Conservation (phyloP, 2,888 invertebrate species). For the Eurytoma californica region DNA sequence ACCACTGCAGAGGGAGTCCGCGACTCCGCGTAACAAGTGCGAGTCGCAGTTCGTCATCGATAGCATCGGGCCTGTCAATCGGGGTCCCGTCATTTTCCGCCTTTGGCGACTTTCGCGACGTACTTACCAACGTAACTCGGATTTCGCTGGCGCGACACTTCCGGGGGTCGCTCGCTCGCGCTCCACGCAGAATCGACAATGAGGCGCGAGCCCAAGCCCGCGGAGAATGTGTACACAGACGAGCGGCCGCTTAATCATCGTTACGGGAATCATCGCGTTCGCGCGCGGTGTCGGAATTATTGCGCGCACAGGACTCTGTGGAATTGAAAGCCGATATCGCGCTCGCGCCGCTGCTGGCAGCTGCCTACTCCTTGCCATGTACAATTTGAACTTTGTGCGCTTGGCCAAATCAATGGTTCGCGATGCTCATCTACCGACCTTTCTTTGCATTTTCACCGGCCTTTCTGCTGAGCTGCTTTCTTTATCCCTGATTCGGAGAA, state of each 20-base stretch:
- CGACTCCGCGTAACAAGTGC: no score
- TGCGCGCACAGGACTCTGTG: not conserved
- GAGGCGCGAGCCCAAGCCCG: not conserved
- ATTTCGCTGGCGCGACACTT: constrained; percentile 49
- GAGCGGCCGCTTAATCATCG: constrained; percentile 45
- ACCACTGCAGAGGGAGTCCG: no score
- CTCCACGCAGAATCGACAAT: constrained; percentile 44
- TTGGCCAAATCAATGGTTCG: not conserved
- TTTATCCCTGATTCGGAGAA: not conserved
- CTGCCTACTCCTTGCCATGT: not conserved
- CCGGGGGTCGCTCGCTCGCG: constrained; percentile 37
- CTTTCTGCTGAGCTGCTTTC: not conserved
- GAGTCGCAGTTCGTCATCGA: not conserved
- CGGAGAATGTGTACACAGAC: not conserved
- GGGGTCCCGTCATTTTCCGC: no score
- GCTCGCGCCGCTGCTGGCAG: not conserved
- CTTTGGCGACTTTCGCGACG: not conserved
- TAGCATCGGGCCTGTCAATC: constrained; percentile 18
- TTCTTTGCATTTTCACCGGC: no score
- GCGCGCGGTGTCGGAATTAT: not conserved
- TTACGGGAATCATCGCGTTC: constrained; percentile 40
- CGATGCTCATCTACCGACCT: no score
- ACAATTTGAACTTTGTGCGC: constrained; percentile 9
- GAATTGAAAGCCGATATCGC: constrained; percentile 37
- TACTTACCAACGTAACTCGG: constrained; percentile 7